Percentiles rank a stretch among this genome's conserved stretches.
These are phyloP conservation scores for Rhynchonycteris naso DNA, from an alignment of 2,797 vertebrate species.

Conservation along the genomic window DNA sequence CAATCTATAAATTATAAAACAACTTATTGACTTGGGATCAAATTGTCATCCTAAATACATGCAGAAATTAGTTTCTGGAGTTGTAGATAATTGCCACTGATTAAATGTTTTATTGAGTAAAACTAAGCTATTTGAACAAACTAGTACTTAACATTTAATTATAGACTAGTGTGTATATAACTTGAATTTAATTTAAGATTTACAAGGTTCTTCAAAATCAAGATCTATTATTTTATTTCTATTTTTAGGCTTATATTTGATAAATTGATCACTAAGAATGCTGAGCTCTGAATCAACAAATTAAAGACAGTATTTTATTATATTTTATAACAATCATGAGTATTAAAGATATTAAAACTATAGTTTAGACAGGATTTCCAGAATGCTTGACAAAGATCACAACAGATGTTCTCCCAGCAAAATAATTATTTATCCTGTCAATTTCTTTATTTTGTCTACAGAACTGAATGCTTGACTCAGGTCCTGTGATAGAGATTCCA, in stretches of 20 bases:
- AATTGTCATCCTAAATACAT: conserved; percentile 11
- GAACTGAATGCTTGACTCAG: neutral
- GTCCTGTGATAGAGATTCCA: neutral
- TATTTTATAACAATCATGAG: neutral
- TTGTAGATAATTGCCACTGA: conserved; percentile 27
- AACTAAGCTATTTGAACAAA: neutral
- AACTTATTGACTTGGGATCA: conserved; percentile 33
- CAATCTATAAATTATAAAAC: conserved; percentile 30
- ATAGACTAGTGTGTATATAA: neutral
- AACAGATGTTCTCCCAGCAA: neutral
- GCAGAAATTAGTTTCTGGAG: conserved; percentile 46
- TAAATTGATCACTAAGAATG: neutral
- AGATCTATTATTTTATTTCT: conserved; percentile 21
- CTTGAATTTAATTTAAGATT: conserved; percentile 47
- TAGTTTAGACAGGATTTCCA: neutral
- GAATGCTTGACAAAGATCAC: neutral
- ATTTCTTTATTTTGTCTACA: neutral
- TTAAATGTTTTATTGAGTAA: conserved; percentile 31
- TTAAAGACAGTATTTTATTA: neutral
- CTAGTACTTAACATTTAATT: conserved; percentile 44
- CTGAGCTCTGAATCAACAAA: neutral
- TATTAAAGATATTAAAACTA: neutral
- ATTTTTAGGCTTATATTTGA: neutral
- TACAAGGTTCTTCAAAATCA: neutral
- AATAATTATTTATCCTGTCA: neutral